Conservation (phyloP, 2,888 invertebrate species). For the Barypeithes pellucidus region DNA sequence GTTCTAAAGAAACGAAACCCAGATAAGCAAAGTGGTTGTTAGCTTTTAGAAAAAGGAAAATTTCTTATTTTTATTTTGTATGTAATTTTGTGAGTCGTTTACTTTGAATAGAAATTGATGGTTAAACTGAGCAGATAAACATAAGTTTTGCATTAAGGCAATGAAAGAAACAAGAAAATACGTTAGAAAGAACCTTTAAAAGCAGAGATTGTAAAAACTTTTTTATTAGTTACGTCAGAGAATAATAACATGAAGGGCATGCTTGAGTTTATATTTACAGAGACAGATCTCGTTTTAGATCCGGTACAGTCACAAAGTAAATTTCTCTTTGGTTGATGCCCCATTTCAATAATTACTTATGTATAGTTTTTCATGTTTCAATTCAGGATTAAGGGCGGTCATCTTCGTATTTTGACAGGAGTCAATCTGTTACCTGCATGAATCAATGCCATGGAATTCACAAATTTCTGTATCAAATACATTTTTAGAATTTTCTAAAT, state of each 20-base stretch:
- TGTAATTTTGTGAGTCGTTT: constrained; percentile 21
- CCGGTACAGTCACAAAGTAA: too few relatives aligned
- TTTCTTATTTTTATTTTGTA: constrained; percentile 18
- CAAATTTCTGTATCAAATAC: too few relatives aligned
- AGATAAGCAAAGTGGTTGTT: constrained; percentile 29
- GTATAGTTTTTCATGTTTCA: too few relatives aligned
- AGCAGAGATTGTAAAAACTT: neutral
- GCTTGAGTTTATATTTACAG: neutral
- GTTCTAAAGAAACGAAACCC: neutral
- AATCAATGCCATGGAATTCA: too few relatives aligned
- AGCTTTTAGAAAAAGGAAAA: constrained; percentile 17
- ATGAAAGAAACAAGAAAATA: neutral
- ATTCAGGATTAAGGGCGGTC: too few relatives aligned
- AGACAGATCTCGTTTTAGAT: too few relatives aligned
- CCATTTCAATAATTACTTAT: too few relatives aligned
- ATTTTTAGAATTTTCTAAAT: too few relatives aligned
- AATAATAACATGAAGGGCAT: neutral
- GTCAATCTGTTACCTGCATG: too few relatives aligned
- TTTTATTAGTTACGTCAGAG: neutral
- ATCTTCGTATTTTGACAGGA: too few relatives aligned
- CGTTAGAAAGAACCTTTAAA: neutral
- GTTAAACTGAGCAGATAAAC: constrained; percentile 10
- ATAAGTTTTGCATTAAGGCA: constrained; percentile 15
- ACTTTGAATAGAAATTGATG: constrained; percentile 22
- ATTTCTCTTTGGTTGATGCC: too few relatives aligned